A percentile compares a stretch with the other conserved stretches of the same genome.
Evolutionary conservation across 1,140 invertebrate species (phyloP).

Genomic region (Rhizoglyphus robini): DNA sequence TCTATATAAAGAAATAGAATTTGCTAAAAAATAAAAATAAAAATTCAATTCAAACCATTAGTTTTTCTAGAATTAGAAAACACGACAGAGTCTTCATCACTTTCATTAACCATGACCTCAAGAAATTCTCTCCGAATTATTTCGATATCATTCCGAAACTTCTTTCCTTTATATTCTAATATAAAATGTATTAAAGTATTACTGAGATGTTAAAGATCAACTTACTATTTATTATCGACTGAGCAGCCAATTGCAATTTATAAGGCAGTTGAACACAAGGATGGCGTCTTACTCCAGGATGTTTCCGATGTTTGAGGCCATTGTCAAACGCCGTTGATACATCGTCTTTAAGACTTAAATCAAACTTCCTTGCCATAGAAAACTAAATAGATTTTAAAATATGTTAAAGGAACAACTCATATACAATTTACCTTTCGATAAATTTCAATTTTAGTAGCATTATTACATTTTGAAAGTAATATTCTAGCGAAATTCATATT

Average conservation of each 20-base stretch:
- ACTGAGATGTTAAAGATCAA: background rate
- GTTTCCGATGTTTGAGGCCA: background rate
- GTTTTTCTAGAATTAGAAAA: background rate
- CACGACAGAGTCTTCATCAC: background rate
- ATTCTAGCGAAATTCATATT: too few relatives aligned
- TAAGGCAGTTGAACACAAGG: background rate
- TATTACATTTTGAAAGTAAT: too few relatives aligned
- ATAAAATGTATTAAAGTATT: background rate
- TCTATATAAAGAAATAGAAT: background rate
- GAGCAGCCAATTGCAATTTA: background rate
- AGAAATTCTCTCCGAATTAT: background rate
- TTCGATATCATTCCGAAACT: background rate
- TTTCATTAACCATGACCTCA: background rate
- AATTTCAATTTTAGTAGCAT: too few relatives aligned
- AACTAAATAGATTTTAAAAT: background rate
- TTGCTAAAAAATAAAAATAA: background rate
- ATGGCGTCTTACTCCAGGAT: background rate
- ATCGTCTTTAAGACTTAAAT: background rate
- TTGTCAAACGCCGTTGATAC: background rate
- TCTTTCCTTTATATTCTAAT: background rate
- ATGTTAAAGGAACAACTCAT: background rate
- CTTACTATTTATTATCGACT: conserved; percentile 5
- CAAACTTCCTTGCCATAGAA: background rate
- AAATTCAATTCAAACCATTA: background rate
- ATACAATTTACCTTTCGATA: background rate